Base-by-base conservation (phyloP, 2,888 invertebrate species). In the Morpho helenor region DNA sequence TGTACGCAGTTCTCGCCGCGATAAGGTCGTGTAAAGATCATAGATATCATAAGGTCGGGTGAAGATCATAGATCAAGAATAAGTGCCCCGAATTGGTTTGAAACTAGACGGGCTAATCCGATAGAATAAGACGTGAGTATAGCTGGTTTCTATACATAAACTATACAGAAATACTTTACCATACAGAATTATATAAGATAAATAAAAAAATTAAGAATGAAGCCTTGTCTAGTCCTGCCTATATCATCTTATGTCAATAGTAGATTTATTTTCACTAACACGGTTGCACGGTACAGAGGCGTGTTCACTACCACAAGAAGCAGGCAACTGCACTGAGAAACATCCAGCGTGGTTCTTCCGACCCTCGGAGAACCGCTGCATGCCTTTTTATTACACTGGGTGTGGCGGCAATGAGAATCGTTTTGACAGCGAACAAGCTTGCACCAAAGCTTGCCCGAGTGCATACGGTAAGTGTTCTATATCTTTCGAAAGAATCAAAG, bases 341-440 rank as follows among this genome's bases (percentile, higher is more conserved):
- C 89, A 93, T 64, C 93, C 97, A 60, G 93, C 93, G 71, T 99
- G 98, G 98, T 94, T 95, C 83, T 98, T 96, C 92, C 96, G 96
- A 80, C 92, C 92, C 66, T 89, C 93, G 50, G 95, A 96, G 83
- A 95, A 96, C 86, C 93, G 95, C 68, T 99, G 98, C 92, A 92
- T 96, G 90, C 97, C 97, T 54, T 98, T 98, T 93, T 96, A 97
- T 93, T 98, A 95, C 89, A 94, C 95, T 67, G 98, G 98, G 68
- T 98, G 98, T 87, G 95, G 94, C 66, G 98, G 97, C 69, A 98
- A 98, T 87, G 93, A 90, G 74, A 98, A 98, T 91, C 95, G 94
- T 82, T 98, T 96, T 91, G 91, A 91, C 65, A 93, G 93, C 75
- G 92, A 93, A 82, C 93, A 93, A 68, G 92, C 92, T 75, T 98